Evolutionary conservation across 2,797 vertebrate genomes (phyloP).

Genomic region (Falco naumanni): DNA sequence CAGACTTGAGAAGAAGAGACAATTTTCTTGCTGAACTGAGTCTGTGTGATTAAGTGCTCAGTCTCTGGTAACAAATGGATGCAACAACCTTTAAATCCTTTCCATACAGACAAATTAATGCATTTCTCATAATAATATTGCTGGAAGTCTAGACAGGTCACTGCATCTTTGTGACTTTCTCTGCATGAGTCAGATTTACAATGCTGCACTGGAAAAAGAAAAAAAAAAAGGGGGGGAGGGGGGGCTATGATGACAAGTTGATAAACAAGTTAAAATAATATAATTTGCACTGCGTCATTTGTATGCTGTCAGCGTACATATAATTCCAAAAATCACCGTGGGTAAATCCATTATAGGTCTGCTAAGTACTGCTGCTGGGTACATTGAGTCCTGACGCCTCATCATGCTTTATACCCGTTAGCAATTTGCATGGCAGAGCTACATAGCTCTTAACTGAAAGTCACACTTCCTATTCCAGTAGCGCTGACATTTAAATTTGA

Average conservation of each 20-base stretch:
- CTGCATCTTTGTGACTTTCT: slow-evolving; percentile 28
- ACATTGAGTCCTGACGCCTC: neutral
- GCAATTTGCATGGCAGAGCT: neutral
- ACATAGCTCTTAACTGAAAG: neutral
- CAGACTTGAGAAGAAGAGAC: slow-evolving; percentile 53
- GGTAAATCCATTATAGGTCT: slow-evolving; percentile 24
- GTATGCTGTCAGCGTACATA: neutral
- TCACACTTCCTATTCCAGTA: neutral
- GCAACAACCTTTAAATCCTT: slow-evolving; percentile 67
- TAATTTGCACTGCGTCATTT: neutral
- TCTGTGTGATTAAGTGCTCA: slow-evolving; percentile 60
- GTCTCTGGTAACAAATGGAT: slow-evolving; percentile 59
- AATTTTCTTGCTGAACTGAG: slow-evolving; percentile 54
- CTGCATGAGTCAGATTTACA: slow-evolving; percentile 46
- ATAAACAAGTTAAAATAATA: slow-evolving; percentile 64
- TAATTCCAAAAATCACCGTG: slow-evolving; percentile 16
- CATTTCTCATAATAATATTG: slow-evolving; percentile 50
- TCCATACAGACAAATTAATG: slow-evolving; percentile 63
- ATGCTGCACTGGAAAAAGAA: neutral
- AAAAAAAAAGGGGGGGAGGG: neutral
- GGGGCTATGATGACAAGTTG: neutral
- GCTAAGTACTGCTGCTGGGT: neutral
- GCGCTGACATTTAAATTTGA: neutral
- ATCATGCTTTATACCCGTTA: neutral
- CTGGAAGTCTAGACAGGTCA: neutral